Evolutionary conservation across 2,888 invertebrate species (phyloP), one percentile per base, ranked within the genome.

Genomic region (Baccha elongata): DNA sequence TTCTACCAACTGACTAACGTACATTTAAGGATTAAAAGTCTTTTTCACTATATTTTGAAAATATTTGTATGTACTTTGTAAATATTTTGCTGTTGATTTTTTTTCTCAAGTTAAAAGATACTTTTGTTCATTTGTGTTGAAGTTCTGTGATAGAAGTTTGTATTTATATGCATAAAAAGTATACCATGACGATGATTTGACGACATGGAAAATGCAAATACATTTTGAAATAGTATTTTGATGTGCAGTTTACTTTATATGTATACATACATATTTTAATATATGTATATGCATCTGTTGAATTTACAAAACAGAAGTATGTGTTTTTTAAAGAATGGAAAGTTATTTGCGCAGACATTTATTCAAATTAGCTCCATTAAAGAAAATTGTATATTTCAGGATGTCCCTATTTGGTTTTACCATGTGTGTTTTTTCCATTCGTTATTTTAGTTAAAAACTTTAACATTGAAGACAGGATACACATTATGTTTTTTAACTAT

Each of bases 361-460:
- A 81, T 81, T 71, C 76, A 81, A 81, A 81, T 81, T 71, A 52
- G 19, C 17, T 42, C n/a, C n/a, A n/a, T n/a, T n/a, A n/a, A n/a
- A n/a, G n/a, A n/a, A n/a, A n/a, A n/a, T n/a, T n/a, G n/a, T n/a
- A n/a, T n/a, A n/a, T n/a, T n/a, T n/a, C n/a, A n/a, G n/a, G n/a
- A n/a, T n/a, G n/a, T n/a, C n/a, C n/a, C n/a, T n/a, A n/a, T n/a
- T n/a, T n/a, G n/a, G n/a, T n/a, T n/a, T n/a, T n/a, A n/a, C n/a
- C n/a, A n/a, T n/a, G n/a, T n/a, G n/a, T n/a, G n/a, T n/a, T n/a
- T n/a, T n/a, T n/a, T n/a, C n/a, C n/a, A n/a, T n/a, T n/a, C n/a
- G n/a, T n/a, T n/a, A n/a, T n/a, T n/a, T n/a, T n/a, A n/a, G n/a
- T n/a, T n/a, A n/a, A n/a, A n/a, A n/a, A n/a, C n/a, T n/a, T n/a